These are phyloP conservation scores for Acanthisitta chloris DNA, from an alignment of 2,113 vertebrate species.

Conservation along the genomic window DNA sequence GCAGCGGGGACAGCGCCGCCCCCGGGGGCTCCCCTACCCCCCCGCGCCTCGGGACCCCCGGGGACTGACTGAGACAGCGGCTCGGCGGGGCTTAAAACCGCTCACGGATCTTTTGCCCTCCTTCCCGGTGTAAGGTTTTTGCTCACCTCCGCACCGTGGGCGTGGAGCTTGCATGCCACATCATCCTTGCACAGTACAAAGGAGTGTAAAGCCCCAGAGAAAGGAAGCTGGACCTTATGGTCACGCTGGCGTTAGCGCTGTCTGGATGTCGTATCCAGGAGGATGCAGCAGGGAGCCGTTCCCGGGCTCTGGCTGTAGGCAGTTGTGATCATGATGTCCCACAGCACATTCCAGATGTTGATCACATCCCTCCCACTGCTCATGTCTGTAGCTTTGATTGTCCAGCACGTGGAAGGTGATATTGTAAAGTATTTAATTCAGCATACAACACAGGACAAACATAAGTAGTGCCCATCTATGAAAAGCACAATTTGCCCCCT, in stretches of 20 bases:
- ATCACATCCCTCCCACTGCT: not conserved
- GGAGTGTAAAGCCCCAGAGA: rapidly evolving
- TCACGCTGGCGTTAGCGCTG: not conserved
- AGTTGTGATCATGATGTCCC: not conserved
- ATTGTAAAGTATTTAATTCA: not conserved
- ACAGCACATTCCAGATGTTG: not conserved
- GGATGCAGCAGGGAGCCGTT: not conserved
- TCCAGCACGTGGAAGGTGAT: not conserved
- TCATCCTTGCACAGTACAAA: rapidly evolving
- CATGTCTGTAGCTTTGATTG: not conserved
- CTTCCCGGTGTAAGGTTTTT: rapidly evolving
- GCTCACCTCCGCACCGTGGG: rapidly evolving
- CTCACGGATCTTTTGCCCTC: rapidly evolving
- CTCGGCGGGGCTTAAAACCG: too few species aligned
- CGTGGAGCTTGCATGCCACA: not conserved
- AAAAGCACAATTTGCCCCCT: not conserved
- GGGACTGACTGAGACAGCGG: rapidly evolving
- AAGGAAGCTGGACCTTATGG: not conserved
- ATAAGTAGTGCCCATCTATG: not conserved
- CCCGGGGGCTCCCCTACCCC: not conserved
- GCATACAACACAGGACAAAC: not conserved
- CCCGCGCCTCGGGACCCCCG: not conserved
- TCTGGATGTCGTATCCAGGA: not conserved
- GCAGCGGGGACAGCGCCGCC: not conserved
- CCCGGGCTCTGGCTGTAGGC: not conserved